Evolutionary conservation across 2,113 vertebrate genomes (phyloP), one percentile per base, ranked within the genome.

Genomic region (Corydoras sp.): DNA sequence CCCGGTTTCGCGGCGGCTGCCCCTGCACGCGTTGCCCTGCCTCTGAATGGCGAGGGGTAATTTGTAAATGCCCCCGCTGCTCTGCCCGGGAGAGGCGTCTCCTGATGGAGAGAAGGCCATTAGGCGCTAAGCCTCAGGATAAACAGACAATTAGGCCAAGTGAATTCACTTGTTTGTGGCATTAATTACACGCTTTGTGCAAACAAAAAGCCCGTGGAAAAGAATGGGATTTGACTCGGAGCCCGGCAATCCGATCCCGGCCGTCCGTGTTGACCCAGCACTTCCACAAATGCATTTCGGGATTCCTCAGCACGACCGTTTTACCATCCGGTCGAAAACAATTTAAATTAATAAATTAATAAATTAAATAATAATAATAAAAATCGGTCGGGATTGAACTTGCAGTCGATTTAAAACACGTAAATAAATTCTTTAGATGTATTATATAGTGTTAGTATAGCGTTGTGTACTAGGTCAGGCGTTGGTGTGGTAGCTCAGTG

Each of bases 161-260:
- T 82, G 78, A 82, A 78, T 82, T 80, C 75, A 82, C 78, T 76
- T 82, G 76, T 82, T 82, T 78, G 71, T 75, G 69, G 80, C 76
- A 77, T 78, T 82, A 82, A 82, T 82, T 80, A 82, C 80, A 82
- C 66, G 75, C 73, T 77, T 77, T 77, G 78, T 76, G 66, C 76
- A 78, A 82, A 82, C 76, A 80, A 78, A 78, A 66, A 73, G 71
- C 58, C 9, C 63, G 53, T 73, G 75, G 79, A 66, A 73, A 82
- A 74, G 76, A 82, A 82, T 82, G 76, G 68, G 69, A 70, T 80
- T 78, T 69, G 62, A 62, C 68, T 63, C 71, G 64, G 29, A 43
- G 18, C 65, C 75, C 69, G 60, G 69, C 80, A 77, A 75, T 63
- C 66, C 54, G 49, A 75, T 75, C 65, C 64, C 10, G 62, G 60